Conservation (phyloP, 2,113 vertebrate genomes). For the Larimichthys crocea region DNA sequence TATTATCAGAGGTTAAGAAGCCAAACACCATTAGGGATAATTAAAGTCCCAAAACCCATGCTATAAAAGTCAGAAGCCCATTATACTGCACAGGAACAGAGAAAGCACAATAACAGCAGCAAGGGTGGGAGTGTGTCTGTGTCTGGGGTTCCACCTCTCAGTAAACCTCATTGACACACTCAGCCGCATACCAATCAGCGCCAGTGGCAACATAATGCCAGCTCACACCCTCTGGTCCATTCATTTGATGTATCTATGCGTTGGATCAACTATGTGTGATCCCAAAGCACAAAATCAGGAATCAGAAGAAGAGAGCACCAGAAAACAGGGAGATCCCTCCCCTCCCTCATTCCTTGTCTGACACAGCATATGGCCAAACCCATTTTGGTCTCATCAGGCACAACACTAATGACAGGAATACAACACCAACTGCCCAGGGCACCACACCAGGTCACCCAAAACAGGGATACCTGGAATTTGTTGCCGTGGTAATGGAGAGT, state of each 20-base stretch:
- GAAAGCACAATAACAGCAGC: constrained; percentile 67
- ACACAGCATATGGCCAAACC: constrained; percentile 70
- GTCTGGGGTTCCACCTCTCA: constrained; percentile 75
- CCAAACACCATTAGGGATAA: constrained; percentile 71
- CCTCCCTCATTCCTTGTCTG: constrained; percentile 48
- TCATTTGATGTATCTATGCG: constrained; percentile 56
- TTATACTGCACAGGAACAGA: constrained; percentile 59
- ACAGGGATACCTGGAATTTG: constrained; percentile 66
- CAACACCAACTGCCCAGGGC: constrained; percentile 53
- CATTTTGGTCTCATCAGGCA: constrained; percentile 51
- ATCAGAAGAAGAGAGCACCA: constrained; percentile 26
- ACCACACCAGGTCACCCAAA: constrained; percentile 54
- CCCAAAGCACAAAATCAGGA: constrained; percentile 43
- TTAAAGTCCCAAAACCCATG: constrained; percentile 62
- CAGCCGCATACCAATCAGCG: constrained; percentile 80
- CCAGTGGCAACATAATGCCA: constrained; percentile 65
- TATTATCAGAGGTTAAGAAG: constrained; percentile 70
- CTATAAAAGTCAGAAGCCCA: constrained; percentile 64
- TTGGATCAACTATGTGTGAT: constrained; percentile 24
- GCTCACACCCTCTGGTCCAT: constrained; percentile 44
- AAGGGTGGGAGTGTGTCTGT: constrained; percentile 63
- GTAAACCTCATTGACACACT: constrained; percentile 76
- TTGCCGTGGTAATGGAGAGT: constrained; percentile 54
- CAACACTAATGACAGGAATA: constrained; percentile 54
- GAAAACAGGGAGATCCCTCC: constrained; percentile 60